Conservation (phyloP, 2,113 vertebrate species). For the Phylloscopus whistleri region DNA sequence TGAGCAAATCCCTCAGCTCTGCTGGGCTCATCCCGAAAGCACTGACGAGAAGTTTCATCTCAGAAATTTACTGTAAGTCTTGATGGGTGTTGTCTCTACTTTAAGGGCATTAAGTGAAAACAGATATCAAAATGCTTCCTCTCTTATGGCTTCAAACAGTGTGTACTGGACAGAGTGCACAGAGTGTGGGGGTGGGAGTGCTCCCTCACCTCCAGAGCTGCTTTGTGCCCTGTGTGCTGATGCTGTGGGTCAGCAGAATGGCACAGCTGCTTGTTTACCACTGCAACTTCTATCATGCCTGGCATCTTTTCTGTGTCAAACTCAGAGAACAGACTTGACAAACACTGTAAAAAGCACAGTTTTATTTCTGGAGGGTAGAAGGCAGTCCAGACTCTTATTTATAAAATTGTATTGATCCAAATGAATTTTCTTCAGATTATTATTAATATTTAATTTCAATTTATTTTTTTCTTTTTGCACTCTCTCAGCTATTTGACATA, state of each 20-base stretch:
- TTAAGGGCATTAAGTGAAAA: neutral
- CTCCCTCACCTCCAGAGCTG: neutral
- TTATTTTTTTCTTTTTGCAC: neutral
- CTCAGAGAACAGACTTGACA: neutral
- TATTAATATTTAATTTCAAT: neutral
- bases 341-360: neutral
- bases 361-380: neutral
- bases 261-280: neutral
- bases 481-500: neutral
- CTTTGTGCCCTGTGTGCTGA: neutral
- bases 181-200: neutral
- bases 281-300: neutral
- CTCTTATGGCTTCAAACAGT: neutral
- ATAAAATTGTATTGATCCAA: neutral
- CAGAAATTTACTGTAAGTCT: neutral
- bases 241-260: neutral
- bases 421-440: neutral
- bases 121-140: neutral
- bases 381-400: neutral
- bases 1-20: neutral
- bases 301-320: neutral
- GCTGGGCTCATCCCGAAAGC: neutral
- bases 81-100: neutral
- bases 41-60: neutral
- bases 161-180: neutral